phyloP scores from a whole-genome alignment of 2,888 invertebrate genomes.

The Sussaba pulchella region DNA sequence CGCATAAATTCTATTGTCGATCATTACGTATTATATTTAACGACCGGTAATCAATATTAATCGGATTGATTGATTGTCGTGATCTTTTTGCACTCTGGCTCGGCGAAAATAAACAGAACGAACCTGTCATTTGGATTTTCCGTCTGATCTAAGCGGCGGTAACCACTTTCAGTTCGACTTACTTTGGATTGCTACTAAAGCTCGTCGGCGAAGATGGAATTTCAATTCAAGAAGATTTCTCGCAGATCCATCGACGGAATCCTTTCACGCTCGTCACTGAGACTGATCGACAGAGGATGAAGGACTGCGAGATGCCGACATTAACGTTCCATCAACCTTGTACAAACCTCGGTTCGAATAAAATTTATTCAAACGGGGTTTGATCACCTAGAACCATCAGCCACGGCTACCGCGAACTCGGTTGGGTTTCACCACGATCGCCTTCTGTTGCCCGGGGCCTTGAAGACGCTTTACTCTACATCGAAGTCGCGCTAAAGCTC shows the following conservation, averaged over 20 bases:
- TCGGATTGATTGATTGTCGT: too few relatives aligned
- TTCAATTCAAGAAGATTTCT: conserved; percentile 22
- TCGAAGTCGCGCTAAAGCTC: neutral
- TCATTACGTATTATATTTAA: too few relatives aligned
- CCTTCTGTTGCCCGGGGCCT: conserved; percentile 26
- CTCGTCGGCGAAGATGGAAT: conserved; percentile 13
- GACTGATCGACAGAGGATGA: conserved; percentile 4
- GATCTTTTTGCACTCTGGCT: neutral
- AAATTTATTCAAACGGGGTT: conserved; percentile 39
- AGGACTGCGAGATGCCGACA: conserved; percentile 6
- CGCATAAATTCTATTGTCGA: too few relatives aligned
- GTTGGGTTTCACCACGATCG: neutral
- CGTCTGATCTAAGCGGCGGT: conserved; percentile 10
- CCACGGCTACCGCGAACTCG: conserved; percentile 42
- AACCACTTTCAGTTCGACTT: conserved; percentile 9
- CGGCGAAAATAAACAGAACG: neutral
- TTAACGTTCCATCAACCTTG: conserved; percentile 26
- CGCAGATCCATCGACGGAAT: conserved; percentile 1
- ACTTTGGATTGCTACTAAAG: conserved; percentile 4
- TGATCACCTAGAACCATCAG: conserved; percentile 39
- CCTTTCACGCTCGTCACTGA: neutral
- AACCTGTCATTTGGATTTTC: neutral
- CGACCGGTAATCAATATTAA: too few relatives aligned
- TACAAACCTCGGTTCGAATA: conserved; percentile 28
- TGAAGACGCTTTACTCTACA: neutral